Evolutionary conservation across 1,140 invertebrate species (phyloP).

Genomic region (Magallana gigas): DNA sequence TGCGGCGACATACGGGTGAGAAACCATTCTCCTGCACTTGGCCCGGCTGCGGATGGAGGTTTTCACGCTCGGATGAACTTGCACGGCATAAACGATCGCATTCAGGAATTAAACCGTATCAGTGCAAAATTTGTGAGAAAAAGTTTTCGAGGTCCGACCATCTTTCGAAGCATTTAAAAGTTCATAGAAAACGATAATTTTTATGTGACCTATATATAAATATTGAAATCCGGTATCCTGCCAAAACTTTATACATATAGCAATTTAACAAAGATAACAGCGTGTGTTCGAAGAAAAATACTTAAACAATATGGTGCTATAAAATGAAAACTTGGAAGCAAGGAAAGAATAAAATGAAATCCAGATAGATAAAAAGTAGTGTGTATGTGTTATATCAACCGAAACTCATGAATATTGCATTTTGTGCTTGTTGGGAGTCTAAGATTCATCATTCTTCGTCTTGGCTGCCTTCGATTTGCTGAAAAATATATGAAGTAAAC

Average conservation of each 20-base stretch:
- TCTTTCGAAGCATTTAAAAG: slow-evolving; percentile 87
- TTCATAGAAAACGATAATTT: slow-evolving; percentile 83
- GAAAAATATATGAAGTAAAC: slow-evolving; percentile 21
- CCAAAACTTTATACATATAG: slow-evolving; percentile 16
- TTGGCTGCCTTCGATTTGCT: slow-evolving; percentile 5
- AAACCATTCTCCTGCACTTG: slow-evolving; percentile 95
- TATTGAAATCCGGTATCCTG: slow-evolving; percentile 15
- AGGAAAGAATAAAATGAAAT: slow-evolving; percentile 3
- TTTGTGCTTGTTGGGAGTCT: background rate
- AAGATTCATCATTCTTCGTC: slow-evolving; percentile 3
- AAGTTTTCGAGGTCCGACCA: slow-evolving; percentile 85
- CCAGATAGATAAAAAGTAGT: background rate
- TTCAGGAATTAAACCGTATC: slow-evolving; percentile 80
- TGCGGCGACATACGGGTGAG: slow-evolving; percentile 95
- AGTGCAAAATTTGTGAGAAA: slow-evolving; percentile 87
- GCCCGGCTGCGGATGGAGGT: slow-evolving; percentile 95
- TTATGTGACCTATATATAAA: background rate
- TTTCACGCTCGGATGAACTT: slow-evolving; percentile 95
- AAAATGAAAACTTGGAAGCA: background rate
- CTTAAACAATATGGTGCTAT: background rate
- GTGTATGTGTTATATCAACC: background rate
- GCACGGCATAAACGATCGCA: slow-evolving; percentile 86
- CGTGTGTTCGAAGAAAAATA: slow-evolving; percentile 19
- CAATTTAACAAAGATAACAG: background rate
- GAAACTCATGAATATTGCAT: slow-evolving; percentile 13